Evolutionary conservation across 2,113 vertebrate genomes (phyloP).

Genomic region (Acrocephalus kingi): DNA sequence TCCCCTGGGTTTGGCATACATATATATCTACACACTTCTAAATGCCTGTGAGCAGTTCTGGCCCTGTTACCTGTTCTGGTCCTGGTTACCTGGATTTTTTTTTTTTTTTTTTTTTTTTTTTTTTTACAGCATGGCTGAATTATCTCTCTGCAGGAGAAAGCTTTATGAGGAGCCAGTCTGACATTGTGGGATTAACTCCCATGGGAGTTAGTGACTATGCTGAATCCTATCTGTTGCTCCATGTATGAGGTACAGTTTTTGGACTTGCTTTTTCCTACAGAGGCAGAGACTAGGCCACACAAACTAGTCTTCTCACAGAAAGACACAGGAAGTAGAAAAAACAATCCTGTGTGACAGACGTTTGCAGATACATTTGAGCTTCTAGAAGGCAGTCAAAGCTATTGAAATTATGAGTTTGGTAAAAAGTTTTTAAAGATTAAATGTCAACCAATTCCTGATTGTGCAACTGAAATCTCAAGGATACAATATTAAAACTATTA

Average conservation of each 20-base stretch:
- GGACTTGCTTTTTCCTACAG: neutral
- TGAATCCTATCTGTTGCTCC: neutral
- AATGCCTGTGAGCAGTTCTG: neutral
- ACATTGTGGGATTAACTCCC: neutral
- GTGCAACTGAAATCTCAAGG: neutral
- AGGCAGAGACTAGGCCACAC: neutral
- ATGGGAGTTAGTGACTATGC: neutral
- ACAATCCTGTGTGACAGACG: neutral
- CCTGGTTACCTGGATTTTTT: neutral
- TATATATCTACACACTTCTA: neutral
- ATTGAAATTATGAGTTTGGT: neutral
- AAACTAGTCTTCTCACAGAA: neutral
- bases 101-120: neutral
- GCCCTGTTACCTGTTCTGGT: neutral
- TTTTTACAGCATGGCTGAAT: neutral
- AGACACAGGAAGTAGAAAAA: neutral
- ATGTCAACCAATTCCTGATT: neutral
- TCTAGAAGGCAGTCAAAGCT: neutral
- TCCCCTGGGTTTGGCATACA: neutral
- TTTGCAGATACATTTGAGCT: neutral
- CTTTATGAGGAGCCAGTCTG: neutral
- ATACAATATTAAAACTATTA: neutral
- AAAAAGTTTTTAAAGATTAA: neutral
- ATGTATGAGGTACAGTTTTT: neutral
- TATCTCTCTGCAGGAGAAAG: neutral